phyloP scores from a whole-genome alignment of 2,113 vertebrate species.

The Psittacara wagleri region DNA sequence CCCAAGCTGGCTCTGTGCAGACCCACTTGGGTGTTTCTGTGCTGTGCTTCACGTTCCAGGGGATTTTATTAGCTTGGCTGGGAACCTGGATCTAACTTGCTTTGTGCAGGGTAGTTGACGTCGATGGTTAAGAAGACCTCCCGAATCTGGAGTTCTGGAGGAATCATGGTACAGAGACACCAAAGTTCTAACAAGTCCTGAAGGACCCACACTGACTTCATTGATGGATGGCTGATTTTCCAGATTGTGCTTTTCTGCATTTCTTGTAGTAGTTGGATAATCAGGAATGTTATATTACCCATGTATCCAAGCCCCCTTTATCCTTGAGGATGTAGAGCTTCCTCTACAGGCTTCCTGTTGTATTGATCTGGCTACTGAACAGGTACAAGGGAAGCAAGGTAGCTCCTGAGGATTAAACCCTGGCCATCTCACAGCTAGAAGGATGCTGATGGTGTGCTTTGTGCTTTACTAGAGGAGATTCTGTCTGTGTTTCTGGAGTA shows the following conservation, averaged over 20 bases:
- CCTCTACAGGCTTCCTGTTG: not conserved
- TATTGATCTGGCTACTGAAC: not conserved
- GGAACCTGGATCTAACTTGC: not conserved
- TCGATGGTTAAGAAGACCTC: not conserved
- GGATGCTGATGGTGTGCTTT: not conserved
- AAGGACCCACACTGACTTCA: not conserved
- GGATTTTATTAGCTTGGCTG: constrained; percentile 58
- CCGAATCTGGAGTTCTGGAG: not conserved
- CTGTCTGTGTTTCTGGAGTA: not conserved
- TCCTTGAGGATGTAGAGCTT: not conserved
- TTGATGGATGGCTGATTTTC: not conserved
- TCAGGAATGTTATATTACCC: not conserved
- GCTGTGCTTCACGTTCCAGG: constrained; percentile 11
- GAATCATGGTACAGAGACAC: not conserved
- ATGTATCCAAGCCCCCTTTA: not conserved
- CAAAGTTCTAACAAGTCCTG: not conserved
- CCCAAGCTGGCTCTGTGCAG: constrained; percentile 27
- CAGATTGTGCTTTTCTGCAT: not conserved
- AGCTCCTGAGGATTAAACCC: not conserved
- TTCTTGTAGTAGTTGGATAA: not conserved
- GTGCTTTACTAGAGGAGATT: not conserved
- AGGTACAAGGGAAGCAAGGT: not conserved
- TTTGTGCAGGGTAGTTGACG: not conserved
- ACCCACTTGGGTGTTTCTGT: constrained; percentile 38
- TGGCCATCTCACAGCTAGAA: not conserved